Conservation (phyloP, 2,888 invertebrate species). For the Julus scandinavius region DNA sequence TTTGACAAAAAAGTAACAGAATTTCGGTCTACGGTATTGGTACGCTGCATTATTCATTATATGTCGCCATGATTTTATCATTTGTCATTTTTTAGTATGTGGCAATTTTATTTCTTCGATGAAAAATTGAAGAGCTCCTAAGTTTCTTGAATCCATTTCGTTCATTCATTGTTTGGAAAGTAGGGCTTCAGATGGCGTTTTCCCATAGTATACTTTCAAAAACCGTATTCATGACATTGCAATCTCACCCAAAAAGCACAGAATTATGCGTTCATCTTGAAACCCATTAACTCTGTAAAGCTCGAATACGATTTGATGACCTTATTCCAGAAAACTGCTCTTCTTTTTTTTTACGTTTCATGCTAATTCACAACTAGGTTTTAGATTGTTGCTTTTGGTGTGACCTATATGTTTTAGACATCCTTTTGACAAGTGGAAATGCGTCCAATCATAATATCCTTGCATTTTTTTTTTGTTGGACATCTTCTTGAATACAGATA, state of each 20-base stretch:
- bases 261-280: neutral
- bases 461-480: neutral
- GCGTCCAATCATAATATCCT: neutral
- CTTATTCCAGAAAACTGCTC: neutral
- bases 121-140: conserved; percentile 14
- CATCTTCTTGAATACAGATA: neutral
- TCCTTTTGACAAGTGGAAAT: neutral
- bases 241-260: neutral
- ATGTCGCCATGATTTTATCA: neutral
- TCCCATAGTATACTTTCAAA: neutral
- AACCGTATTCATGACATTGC: neutral
- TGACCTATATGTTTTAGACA: neutral
- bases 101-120: neutral
- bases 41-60: neutral
- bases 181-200: conserved; percentile 8
- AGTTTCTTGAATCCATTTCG: conserved; percentile 9
- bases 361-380: neutral
- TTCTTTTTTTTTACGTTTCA: neutral
- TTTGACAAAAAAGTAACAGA: neutral
- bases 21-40: neutral
- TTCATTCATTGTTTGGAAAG: conserved; percentile 36
- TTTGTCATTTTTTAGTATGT: conserved; percentile 1
- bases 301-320: neutral
- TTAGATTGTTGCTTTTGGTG: neutral
- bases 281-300: neutral